phyloP scores from a whole-genome alignment of 2,888 invertebrate species.

The Acleris holmiana region DNA sequence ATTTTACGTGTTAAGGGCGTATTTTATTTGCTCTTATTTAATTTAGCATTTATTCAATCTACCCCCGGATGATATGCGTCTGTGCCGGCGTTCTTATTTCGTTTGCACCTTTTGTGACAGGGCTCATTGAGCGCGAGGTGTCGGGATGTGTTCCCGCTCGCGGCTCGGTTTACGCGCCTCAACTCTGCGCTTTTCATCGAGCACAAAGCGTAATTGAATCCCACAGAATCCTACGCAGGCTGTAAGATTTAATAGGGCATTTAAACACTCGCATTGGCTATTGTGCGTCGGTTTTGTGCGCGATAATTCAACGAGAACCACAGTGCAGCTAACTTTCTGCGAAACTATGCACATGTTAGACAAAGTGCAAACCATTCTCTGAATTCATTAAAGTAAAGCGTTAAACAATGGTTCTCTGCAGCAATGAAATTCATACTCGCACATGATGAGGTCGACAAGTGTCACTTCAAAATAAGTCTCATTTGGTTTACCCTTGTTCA shows the following conservation, averaged over 20 bases:
- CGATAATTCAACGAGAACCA: slow-evolving; percentile 80
- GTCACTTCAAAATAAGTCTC: too few species aligned
- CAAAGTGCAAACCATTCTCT: slow-evolving; percentile 65
- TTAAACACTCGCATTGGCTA: slow-evolving; percentile 84
- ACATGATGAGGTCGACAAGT: too few species aligned
- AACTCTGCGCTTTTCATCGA: slow-evolving; percentile 80
- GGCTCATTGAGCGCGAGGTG: slow-evolving; percentile 82
- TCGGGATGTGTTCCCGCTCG: slow-evolving; percentile 79
- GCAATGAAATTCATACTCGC: neutral
- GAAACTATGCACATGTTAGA: slow-evolving; percentile 68
- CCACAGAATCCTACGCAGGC: slow-evolving; percentile 82
- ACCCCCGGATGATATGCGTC: slow-evolving; percentile 73
- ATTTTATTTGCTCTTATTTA: slow-evolving; percentile 84
- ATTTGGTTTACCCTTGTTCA: too few species aligned
- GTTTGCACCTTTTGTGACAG: slow-evolving; percentile 82
- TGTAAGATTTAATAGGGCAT: slow-evolving; percentile 84
- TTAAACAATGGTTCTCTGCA: slow-evolving; percentile 29
- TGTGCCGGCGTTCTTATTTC: slow-evolving; percentile 70
- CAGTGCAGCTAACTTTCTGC: slow-evolving; percentile 73
- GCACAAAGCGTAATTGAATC: slow-evolving; percentile 84
- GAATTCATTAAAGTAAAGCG: slow-evolving; percentile 54
- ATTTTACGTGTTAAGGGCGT: slow-evolving; percentile 75
- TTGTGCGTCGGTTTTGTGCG: slow-evolving; percentile 80
- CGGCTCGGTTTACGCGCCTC: slow-evolving; percentile 78
- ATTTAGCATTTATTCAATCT: slow-evolving; percentile 85